A percentile compares a stretch with the other conserved stretches of the same genome.
phyloP scores from a whole-genome alignment of 2,113 vertebrate genomes.

The Austrofundulus limnaeus region DNA sequence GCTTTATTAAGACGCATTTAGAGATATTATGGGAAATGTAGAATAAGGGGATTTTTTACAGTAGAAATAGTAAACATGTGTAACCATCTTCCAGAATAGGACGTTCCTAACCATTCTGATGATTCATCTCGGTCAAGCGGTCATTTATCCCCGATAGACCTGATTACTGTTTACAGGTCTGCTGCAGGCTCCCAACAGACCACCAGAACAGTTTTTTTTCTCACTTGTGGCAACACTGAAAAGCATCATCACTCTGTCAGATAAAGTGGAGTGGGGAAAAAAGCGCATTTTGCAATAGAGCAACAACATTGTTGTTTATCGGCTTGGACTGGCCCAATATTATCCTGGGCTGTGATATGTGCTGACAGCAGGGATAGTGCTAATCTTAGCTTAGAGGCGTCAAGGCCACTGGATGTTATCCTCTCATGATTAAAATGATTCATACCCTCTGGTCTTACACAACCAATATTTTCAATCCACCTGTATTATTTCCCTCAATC shows the following conservation, averaged over 20 bases:
- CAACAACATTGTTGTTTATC: conserved; percentile 13
- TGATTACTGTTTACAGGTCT: conserved; percentile 40
- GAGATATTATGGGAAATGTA: too few relatives aligned
- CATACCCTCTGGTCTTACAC: conserved; percentile 15
- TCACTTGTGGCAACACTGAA: conserved; percentile 4
- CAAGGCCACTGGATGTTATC: conserved; percentile 64
- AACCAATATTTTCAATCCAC: conserved; percentile 11
- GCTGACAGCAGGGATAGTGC: conserved; percentile 68
- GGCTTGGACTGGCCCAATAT: conserved; percentile 13
- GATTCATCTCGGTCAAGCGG: conserved; percentile 37
- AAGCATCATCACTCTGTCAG: background rate
- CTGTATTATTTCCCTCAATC: background rate
- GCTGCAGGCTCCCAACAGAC: conserved; percentile 7
- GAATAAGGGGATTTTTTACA: background rate
- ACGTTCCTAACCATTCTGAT: conserved; percentile 15
- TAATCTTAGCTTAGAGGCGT: conserved; percentile 71
- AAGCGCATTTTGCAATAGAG: background rate
- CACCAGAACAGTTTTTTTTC: conserved; percentile 16
- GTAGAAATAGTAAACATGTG: background rate
- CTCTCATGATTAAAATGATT: conserved; percentile 47
- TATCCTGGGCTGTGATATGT: conserved; percentile 19
- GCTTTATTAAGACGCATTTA: background rate
- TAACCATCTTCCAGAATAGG: background rate
- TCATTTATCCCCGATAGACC: conserved; percentile 22
- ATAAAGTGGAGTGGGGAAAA: background rate